Conservation (phyloP, 2,113 vertebrate genomes). For the Apus apus region DNA sequence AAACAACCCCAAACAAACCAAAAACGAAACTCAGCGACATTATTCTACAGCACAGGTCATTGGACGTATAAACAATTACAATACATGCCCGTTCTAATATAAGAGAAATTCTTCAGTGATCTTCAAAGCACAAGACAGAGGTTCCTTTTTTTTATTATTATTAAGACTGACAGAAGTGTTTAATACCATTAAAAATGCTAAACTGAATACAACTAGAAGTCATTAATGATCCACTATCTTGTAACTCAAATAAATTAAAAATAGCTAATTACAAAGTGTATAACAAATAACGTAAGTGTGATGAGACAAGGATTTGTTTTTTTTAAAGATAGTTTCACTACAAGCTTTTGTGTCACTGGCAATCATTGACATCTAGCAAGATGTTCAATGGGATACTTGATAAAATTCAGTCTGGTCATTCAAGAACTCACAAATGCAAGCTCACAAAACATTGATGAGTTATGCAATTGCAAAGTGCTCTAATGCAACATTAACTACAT, state of each 20-base stretch:
- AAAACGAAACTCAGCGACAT: slow-evolving; percentile 68
- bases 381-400: slow-evolving; percentile 76
- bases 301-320: slow-evolving; percentile 64
- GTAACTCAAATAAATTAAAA: slow-evolving; percentile 82
- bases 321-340: slow-evolving; percentile 71
- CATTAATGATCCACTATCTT: slow-evolving; percentile 78
- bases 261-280: slow-evolving; percentile 76
- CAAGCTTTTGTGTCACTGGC: slow-evolving; percentile 78
- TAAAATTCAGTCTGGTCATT: slow-evolving; percentile 75
- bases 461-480: slow-evolving; percentile 89
- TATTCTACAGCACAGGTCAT: slow-evolving; percentile 79
- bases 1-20: neutral
- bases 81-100: slow-evolving; percentile 81
- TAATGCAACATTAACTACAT: slow-evolving; percentile 92
- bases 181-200: slow-evolving; percentile 79
- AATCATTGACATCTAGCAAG: slow-evolving; percentile 73
- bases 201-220: slow-evolving; percentile 74
- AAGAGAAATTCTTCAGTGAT: slow-evolving; percentile 78
- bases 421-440: slow-evolving; percentile 85
- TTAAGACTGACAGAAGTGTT: slow-evolving; percentile 80
- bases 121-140: slow-evolving; percentile 82
- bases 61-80: slow-evolving; percentile 79
- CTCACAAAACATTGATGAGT: slow-evolving; percentile 89
- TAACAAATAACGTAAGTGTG: slow-evolving; percentile 75
- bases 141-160: slow-evolving; percentile 75